phyloP scores from a whole-genome alignment of 1,140 invertebrate genomes.

The Scaptomyza hsui region DNA sequence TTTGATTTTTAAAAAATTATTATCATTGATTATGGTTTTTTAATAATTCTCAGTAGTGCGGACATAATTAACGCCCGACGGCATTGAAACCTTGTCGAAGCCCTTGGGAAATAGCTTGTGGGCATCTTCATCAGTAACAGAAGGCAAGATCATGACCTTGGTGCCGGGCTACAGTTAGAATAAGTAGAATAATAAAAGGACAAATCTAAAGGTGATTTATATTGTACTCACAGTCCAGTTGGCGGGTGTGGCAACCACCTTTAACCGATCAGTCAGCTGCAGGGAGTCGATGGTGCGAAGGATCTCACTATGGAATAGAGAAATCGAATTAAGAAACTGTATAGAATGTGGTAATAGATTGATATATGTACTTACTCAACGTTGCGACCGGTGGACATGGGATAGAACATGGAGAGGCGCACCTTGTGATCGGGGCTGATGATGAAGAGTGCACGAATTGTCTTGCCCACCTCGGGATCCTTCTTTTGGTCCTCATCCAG shows the following conservation, averaged over 20 bases:
- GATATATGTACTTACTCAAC: slow-evolving; percentile 89
- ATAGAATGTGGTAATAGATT: background rate
- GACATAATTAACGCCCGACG: slow-evolving; percentile 92
- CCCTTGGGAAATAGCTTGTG: slow-evolving; percentile 90
- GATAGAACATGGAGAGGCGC: slow-evolving; percentile 94
- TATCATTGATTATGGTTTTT: no score
- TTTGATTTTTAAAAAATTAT: no score
- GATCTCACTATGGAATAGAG: slow-evolving; percentile 89
- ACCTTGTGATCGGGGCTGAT: slow-evolving; percentile 93
- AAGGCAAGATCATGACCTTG: slow-evolving; percentile 93
- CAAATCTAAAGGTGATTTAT: background rate
- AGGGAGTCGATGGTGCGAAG: slow-evolving; percentile 94
- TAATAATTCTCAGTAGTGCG: slow-evolving; percentile 90
- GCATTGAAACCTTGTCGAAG: slow-evolving; percentile 88
- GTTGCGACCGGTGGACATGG: slow-evolving; percentile 95
- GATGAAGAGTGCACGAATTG: slow-evolving; percentile 93
- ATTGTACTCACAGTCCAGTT: slow-evolving; percentile 91
- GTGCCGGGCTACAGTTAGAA: slow-evolving; percentile 87
- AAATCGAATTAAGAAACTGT: background rate
- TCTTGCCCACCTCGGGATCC: slow-evolving; percentile 89
- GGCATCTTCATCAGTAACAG: slow-evolving; percentile 89
- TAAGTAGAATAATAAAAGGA: slow-evolving; percentile 3
- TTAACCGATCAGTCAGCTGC: slow-evolving; percentile 89
- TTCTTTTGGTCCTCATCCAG: slow-evolving; percentile 92
- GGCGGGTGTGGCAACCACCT: slow-evolving; percentile 92